Evolutionary conservation across 2,797 vertebrate genomes (phyloP).

Genomic region (Silurus lanzhouensis): DNA sequence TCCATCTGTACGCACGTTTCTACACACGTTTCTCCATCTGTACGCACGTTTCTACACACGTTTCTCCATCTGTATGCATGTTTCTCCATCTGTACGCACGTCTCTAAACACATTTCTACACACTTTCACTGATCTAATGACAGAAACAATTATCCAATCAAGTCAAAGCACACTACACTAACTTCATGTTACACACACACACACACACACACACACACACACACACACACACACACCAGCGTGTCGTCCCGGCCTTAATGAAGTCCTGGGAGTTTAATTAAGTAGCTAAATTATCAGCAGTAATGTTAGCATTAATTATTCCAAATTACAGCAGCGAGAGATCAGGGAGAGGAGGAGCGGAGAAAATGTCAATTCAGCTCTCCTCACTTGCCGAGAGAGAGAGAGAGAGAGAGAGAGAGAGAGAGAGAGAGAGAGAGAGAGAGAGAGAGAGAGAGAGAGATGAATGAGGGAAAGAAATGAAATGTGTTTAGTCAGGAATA

Average conservation of each 20-base stretch:
- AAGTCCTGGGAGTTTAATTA: constrained; percentile 99
- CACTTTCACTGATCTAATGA: constrained; percentile 82
- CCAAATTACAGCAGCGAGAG: constrained; percentile 80
- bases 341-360: constrained; percentile 61
- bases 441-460: constrained; percentile 1
- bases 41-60: constrained; percentile 30
- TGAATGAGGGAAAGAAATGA: constrained; percentile 15
- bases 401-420: constrained; percentile 22
- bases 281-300: constrained; percentile 99
- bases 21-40: no score
- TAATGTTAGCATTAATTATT: constrained; percentile 87
- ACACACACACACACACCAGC: constrained; percentile 58
- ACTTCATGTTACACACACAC: constrained; percentile 40
- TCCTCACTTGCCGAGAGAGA: constrained; percentile 87
- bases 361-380: constrained; percentile 98
- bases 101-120: no score
- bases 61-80: constrained; percentile 21
- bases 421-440: constrained; percentile 64
- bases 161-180: neutral
- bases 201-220: constrained; percentile 48
- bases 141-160: constrained; percentile 85
- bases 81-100: constrained; percentile 23
- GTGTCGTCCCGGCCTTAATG: constrained; percentile 93
- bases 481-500: constrained; percentile 21
- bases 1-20: no score